Evolutionary conservation across 2,797 vertebrate genomes (phyloP), one percentile per base, ranked within the genome.

Genomic region (Synanceia verrucosa): DNA sequence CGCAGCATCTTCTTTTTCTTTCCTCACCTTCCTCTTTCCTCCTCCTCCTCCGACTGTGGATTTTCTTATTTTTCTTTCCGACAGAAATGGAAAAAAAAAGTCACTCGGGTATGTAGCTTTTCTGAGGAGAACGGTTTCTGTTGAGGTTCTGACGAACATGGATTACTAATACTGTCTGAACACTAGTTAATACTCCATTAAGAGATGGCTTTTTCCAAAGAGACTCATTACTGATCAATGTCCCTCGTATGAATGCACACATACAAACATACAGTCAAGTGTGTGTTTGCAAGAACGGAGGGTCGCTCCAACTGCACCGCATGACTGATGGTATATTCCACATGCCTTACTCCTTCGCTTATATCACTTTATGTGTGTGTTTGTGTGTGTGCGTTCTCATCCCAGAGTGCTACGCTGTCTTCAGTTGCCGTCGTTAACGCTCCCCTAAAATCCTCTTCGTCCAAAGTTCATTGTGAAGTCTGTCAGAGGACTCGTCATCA

Each of bases 181-280:
- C 92, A 92, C 88, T 89, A 90, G 83, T 91, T 91, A 88, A 90
- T 91, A 93, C 82, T 93, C 86, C 89, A 82, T 90, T 92, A 88
- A 94, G 89, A 93, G 90, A 95, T 95, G 94, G 94, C 94, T 95
- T 95, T 93, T 95, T 95, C 94, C 94, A 91, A 90, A 93, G 77
- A 92, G 88, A 93, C 88, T 88, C 81, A 52, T 82, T 78, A 91
- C 89, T 88, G 79, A 82, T 91, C 88, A 82, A 34, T 86, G 86
- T 91, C 88, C 91, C 83, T 88, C 82, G 55, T 78, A 67, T 73
- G 72, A 87, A 90, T 92, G 90, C 88, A 93, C 91, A 90, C 91
- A 89, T 60, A 89, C 79, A 92, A 90, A 90, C 83, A 84, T 66
- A 87, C 80, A 59, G 48, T 70, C 50, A 37, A 72, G 78, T 77